Percentiles rank a stretch among this genome's conserved stretches.
Evolutionary conservation across 2,888 invertebrate genomes (phyloP).

Genomic region (Eupithecia subfuscata): DNA sequence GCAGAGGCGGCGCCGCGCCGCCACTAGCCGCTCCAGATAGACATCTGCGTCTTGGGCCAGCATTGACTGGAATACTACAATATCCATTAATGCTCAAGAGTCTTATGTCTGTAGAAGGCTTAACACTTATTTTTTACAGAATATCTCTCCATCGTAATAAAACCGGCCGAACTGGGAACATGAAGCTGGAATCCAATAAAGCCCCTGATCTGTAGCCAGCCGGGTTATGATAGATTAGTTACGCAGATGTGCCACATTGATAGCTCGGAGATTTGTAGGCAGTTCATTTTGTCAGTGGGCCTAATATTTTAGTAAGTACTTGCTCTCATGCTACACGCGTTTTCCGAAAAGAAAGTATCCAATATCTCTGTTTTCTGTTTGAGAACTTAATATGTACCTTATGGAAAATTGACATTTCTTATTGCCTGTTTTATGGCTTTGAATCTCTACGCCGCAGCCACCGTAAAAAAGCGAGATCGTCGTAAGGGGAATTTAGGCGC

Average conservation of each 20-base stretch:
- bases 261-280: background rate
- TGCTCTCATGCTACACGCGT: background rate
- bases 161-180: conserved; percentile 4
- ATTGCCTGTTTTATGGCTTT: too few relatives aligned
- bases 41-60: too few relatives aligned
- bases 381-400: too few relatives aligned
- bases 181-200: conserved; percentile 30
- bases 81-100: too few relatives aligned
- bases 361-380: too few relatives aligned
- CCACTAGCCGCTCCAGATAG: too few relatives aligned
- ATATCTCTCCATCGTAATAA: background rate
- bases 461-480: too few relatives aligned
- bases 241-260: conserved; percentile 10
- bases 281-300: background rate
- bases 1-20: too few relatives aligned
- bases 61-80: too few relatives aligned
- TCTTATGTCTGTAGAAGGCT: background rate
- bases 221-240: conserved; percentile 14
- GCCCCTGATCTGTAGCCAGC: conserved; percentile 12
- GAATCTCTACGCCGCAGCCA: too few relatives aligned
- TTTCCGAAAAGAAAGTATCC: background rate
- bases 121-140: background rate
- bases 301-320: background rate
- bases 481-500: too few relatives aligned
- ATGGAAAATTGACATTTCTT: too few relatives aligned